phyloP scores from a whole-genome alignment of 2,113 vertebrate genomes.

The Phalacrocorax pelagicus region DNA sequence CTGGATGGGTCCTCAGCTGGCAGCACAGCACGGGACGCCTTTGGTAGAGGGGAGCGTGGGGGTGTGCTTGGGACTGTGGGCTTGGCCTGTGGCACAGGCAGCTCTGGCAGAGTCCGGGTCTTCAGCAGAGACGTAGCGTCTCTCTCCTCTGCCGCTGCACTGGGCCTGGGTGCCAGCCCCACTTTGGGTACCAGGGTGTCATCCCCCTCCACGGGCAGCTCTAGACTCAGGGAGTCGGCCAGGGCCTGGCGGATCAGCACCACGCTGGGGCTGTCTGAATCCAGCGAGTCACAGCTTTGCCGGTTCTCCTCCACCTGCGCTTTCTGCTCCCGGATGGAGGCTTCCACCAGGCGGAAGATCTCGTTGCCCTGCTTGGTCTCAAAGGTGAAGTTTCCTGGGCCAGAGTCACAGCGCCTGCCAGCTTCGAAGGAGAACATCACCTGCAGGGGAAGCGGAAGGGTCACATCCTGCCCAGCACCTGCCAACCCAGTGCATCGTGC shows the following conservation, averaged over 20 bases:
- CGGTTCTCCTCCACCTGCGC: slow-evolving; percentile 79
- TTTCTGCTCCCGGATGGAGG: slow-evolving; percentile 90
- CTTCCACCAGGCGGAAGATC: slow-evolving; percentile 91
- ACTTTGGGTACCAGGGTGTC: neutral
- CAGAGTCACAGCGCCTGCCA: slow-evolving; percentile 91
- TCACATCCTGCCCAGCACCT: neutral
- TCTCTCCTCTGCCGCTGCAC: slow-evolving; percentile 12
- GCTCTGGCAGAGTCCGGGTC: slow-evolving; percentile 80
- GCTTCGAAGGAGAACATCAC: slow-evolving; percentile 99
- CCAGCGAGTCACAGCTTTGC: slow-evolving; percentile 70
- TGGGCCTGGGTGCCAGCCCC: slow-evolving; percentile 57
- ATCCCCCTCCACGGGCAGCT: neutral
- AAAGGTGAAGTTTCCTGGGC: slow-evolving; percentile 96
- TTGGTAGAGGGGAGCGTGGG: slow-evolving; percentile 67
- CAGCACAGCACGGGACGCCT: neutral
- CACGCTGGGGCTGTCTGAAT: slow-evolving; percentile 62
- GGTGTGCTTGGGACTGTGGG: slow-evolving; percentile 29
- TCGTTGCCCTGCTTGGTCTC: slow-evolving; percentile 96
- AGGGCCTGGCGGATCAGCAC: slow-evolving; percentile 68
- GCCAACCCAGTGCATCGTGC: fast-evolving
- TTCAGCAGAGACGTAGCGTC: slow-evolving; percentile 53
- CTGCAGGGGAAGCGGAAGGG: slow-evolving; percentile 60
- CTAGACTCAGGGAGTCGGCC: slow-evolving; percentile 56
- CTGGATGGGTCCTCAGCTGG: slow-evolving; percentile 52
- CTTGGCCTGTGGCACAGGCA: slow-evolving; percentile 34